A percentile compares a stretch with the other conserved stretches of the same genome.
phyloP scores from a whole-genome alignment of 2,113 vertebrate genomes.

The Callopanchax toddi region DNA sequence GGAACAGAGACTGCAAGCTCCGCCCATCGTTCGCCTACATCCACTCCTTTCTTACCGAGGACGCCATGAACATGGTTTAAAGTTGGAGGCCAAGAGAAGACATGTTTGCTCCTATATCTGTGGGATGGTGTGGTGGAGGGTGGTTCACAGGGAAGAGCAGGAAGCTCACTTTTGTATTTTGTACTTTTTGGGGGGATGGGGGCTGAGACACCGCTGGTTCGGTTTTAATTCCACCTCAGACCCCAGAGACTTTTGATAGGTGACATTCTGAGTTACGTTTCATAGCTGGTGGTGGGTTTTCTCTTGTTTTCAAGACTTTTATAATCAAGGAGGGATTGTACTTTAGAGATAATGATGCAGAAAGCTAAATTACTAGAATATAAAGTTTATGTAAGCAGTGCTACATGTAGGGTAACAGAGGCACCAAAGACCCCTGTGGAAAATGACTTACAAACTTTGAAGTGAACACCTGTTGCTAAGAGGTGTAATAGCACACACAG shows the following conservation, averaged over 20 bases:
- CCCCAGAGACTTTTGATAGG: slow-evolving; percentile 38
- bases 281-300: slow-evolving; percentile 71
- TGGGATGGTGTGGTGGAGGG: slow-evolving; percentile 36
- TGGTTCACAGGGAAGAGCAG: slow-evolving; percentile 43
- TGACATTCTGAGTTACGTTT: slow-evolving; percentile 26
- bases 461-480: neutral
- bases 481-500: slow-evolving; percentile 15
- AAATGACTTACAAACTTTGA: neutral
- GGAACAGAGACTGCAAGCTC: slow-evolving; percentile 91
- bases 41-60: slow-evolving; percentile 87
- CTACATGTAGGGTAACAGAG: slow-evolving; percentile 21
- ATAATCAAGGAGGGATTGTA: slow-evolving; percentile 12
- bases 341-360: slow-evolving; percentile 28
- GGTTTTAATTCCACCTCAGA: slow-evolving; percentile 66
- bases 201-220: slow-evolving; percentile 78
- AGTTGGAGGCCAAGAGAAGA: neutral
- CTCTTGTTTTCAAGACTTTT: slow-evolving; percentile 38
- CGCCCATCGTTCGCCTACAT: slow-evolving; percentile 87
- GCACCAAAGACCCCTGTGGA: neutral
- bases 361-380: neutral
- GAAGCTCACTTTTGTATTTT: slow-evolving; percentile 64
- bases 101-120: slow-evolving; percentile 6
- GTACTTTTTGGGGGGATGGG: slow-evolving; percentile 50
- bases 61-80: slow-evolving; percentile 89
- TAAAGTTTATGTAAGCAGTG: slow-evolving; percentile 9